Percentiles rank a stretch among this genome's conserved stretches.
phyloP scores from a whole-genome alignment of 1,140 invertebrate genomes.

The Drosophila rufa region DNA sequence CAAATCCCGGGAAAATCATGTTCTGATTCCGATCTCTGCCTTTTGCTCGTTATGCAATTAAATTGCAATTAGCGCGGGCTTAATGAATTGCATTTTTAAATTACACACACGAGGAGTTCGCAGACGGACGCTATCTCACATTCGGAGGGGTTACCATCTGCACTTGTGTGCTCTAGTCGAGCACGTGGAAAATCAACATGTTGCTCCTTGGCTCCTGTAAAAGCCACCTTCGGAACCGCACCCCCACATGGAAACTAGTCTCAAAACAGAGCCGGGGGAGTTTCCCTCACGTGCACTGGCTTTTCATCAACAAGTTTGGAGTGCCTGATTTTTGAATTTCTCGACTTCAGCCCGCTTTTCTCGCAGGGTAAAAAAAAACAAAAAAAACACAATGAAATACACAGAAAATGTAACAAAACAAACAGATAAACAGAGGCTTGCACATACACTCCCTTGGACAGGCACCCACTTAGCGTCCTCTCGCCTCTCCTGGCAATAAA shows the following conservation, averaged over 20 bases:
- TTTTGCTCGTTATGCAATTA: conserved; percentile 57
- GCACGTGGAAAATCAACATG: conserved; percentile 80
- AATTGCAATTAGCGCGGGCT: conserved; percentile 73
- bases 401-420: conserved; percentile 70
- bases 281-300: conserved; percentile 49
- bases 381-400: conserved; percentile 5
- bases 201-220: conserved; percentile 64
- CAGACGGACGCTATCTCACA: conserved; percentile 8
- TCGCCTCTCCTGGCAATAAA: not conserved
- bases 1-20: conserved; percentile 3
- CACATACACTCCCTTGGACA: conserved; percentile 22
- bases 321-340: conserved; percentile 76
- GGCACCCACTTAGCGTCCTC: conserved; percentile 54
- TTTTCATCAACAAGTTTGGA: conserved; percentile 80
- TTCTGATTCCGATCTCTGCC: conserved; percentile 19
- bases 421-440: conserved; percentile 70
- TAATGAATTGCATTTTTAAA: conserved; percentile 76
- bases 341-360: conserved; percentile 50
- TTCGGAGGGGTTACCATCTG: conserved; percentile 4
- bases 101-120: conserved; percentile 23
- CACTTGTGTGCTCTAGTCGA: conserved; percentile 42
- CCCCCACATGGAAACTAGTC: conserved; percentile 28
- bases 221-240: conserved; percentile 14
- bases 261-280: conserved; percentile 45
- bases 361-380: conserved; percentile 13